Conservation (phyloP, 2,888 invertebrate genomes). For the Xestia rhomboidea region DNA sequence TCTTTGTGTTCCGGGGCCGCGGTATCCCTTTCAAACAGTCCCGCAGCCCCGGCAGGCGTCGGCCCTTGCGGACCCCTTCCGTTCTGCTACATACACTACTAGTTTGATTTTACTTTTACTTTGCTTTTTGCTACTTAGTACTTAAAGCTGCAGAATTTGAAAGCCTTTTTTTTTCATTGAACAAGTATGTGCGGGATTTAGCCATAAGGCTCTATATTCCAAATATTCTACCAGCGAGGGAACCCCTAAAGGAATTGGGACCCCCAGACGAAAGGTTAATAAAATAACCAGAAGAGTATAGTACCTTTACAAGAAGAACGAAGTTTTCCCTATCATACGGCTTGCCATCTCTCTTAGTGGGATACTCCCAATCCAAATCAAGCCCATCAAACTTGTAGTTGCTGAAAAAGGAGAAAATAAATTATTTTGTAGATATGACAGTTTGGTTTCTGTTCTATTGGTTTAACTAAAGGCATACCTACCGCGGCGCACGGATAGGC, state of each 20-base stretch:
- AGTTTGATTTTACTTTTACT: no score
- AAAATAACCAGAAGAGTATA: background rate
- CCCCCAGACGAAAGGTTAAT: background rate
- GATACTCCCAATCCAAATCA: constrained; percentile 97
- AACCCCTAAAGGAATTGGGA: background rate
- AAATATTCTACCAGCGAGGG: background rate
- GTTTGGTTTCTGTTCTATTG: no score
- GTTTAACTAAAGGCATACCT: no score
- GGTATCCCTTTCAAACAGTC: no score
- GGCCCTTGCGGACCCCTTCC: no score
- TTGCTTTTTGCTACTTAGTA: no score
- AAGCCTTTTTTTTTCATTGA: background rate
- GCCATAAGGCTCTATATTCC: background rate
- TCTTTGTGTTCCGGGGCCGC: no score
- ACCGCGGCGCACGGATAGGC: no score
- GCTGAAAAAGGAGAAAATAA: constrained; percentile 82
- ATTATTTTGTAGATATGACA: background rate
- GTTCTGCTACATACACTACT: no score
- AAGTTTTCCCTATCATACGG: constrained; percentile 95
- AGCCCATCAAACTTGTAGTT: constrained; percentile 94
- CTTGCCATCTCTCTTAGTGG: constrained; percentile 93
- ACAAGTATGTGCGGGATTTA: background rate
- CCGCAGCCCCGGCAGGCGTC: no score
- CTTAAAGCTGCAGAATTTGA: background rate
- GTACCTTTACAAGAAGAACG: constrained; percentile 93